These are phyloP conservation scores for Gila orcuttii DNA, from an alignment of 2,113 vertebrate species.

Conservation along the genomic window DNA sequence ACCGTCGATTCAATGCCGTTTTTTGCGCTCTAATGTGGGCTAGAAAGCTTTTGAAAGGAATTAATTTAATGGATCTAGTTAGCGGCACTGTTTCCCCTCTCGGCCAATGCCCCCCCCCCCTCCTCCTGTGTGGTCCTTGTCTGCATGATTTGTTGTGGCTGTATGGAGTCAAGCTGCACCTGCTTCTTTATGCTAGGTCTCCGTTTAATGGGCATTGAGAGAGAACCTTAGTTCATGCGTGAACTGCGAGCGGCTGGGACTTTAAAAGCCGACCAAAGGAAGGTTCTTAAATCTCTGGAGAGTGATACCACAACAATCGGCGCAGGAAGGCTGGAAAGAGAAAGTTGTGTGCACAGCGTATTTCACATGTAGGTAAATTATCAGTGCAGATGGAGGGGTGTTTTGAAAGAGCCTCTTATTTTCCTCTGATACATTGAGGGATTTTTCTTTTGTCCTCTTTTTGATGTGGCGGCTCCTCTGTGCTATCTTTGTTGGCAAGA, in stretches of 20 bases:
- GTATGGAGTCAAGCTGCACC: conserved; percentile 53
- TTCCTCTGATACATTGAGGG: not conserved
- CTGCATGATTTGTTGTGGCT: conserved; percentile 56
- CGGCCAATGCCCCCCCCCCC: conserved; percentile 13
- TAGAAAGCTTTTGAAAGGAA: conserved; percentile 25
- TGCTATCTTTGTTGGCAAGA: conserved; percentile 52
- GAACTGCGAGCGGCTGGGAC: conserved; percentile 30
- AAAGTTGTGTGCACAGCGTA: conserved; percentile 25
- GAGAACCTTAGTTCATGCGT: conserved; percentile 29
- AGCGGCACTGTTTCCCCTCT: conserved; percentile 9
- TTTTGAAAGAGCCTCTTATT: conserved; percentile 44
- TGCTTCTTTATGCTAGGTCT: conserved; percentile 49
- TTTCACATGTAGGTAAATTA: conserved; percentile 42
- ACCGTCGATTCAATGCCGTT: conserved; percentile 28
- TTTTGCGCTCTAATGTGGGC: not conserved
- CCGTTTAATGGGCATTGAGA: conserved; percentile 49
- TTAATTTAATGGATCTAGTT: conserved; percentile 51
- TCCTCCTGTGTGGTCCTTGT: conserved; percentile 59
- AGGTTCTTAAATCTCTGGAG: conserved; percentile 55
- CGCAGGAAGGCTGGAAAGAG: conserved; percentile 29
- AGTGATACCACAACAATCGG: conserved; percentile 43
- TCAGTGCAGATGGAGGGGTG: conserved; percentile 32
- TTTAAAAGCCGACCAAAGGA: conserved; percentile 31
- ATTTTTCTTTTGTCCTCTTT: conserved; percentile 24
- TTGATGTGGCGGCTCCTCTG: conserved; percentile 47